Evolutionary conservation across 2,113 vertebrate species (phyloP), one percentile per base, ranked within the genome.

Genomic region (Propithecus coquereli): DNA sequence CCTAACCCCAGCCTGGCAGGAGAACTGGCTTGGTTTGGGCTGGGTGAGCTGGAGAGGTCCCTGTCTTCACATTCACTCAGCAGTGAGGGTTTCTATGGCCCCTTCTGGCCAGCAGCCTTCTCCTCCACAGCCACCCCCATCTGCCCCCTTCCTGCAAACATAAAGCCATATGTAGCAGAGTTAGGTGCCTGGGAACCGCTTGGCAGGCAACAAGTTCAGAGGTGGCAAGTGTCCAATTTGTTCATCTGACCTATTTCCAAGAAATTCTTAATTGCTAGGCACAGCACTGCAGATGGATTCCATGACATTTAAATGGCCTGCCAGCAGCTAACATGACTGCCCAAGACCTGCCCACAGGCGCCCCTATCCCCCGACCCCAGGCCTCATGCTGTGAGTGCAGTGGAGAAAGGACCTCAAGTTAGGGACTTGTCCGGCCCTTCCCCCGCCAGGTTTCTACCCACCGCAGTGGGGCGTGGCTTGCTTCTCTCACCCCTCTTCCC

Each of bases 221-320:
- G 66, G 90, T 52, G 85, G 71, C 85, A 70, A 91, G 50, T 18
- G 7, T 79, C 88, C 77, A 76, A 61, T 68, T 85, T 88, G 70
- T 20, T 94, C 59, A 68, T 82, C 94, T 85, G 76, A 97, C 90
- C 70, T 87, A 43, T 45, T 97, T 96, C 89, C 79, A 93, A 95
- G 61, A 92, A 73, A 71, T 73, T 83, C 87, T 94, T 92, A 94
- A 92, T 52, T 84, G 83, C 45, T 32, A 66, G 45, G 80, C 52
- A 74, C 2, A 84, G 66, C 66, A 25, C 1, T 63, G 68, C 82
- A 87, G 87, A 90, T 93, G 30, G 83, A 84, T 80, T 63, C 73
- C 73, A 47, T 92, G 59, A 86, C 77, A 40, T 14, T 95, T 59
- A 59, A 76, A 23, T 0, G 23, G 68, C 65, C n/a, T 50, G 4